Percentiles rank a stretch among this genome's conserved stretches.
Evolutionary conservation across 1,140 invertebrate genomes (phyloP).

Genomic region (Brachionus koreanus): DNA sequence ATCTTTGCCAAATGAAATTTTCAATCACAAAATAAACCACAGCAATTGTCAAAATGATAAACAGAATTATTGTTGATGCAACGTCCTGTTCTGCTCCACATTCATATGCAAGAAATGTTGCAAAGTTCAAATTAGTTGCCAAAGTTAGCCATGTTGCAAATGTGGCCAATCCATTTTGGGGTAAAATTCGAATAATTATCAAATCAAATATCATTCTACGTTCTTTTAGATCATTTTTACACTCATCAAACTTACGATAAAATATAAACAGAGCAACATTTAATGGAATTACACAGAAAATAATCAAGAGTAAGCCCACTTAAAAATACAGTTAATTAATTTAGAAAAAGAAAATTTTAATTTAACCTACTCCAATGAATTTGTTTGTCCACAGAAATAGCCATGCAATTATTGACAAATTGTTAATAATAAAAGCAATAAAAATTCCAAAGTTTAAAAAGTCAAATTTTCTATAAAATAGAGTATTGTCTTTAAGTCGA

Average conservation of each 20-base stretch:
- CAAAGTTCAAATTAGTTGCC: slow-evolving; percentile 52
- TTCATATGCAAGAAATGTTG: slow-evolving; percentile 48
- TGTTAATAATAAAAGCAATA: slow-evolving; percentile 48
- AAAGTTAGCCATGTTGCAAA: slow-evolving; percentile 53
- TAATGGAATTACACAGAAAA: slow-evolving; percentile 14
- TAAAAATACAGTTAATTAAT: no score
- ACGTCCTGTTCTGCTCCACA: slow-evolving; percentile 40
- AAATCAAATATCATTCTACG: slow-evolving; percentile 46
- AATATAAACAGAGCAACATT: slow-evolving; percentile 14
- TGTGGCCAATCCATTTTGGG: slow-evolving; percentile 53
- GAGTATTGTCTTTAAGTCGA: slow-evolving; percentile 46
- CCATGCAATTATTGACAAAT: slow-evolving; percentile 51
- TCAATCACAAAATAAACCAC: slow-evolving; percentile 49
- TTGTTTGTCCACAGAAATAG: slow-evolving; percentile 51
- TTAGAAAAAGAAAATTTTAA: no score
- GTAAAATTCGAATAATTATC: slow-evolving; percentile 50
- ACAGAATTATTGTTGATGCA: slow-evolving; percentile 47
- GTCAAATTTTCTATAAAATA: slow-evolving; percentile 46
- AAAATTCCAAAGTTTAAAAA: slow-evolving; percentile 48
- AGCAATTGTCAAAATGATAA: slow-evolving; percentile 46
- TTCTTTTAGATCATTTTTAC: background rate
- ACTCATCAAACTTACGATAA: background rate
- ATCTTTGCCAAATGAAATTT: slow-evolving; percentile 49
- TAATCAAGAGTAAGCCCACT: slow-evolving; percentile 30
- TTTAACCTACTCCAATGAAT: slow-evolving; percentile 47